phyloP scores from a whole-genome alignment of 2,888 invertebrate species.

The Bimastos eiseni region DNA sequence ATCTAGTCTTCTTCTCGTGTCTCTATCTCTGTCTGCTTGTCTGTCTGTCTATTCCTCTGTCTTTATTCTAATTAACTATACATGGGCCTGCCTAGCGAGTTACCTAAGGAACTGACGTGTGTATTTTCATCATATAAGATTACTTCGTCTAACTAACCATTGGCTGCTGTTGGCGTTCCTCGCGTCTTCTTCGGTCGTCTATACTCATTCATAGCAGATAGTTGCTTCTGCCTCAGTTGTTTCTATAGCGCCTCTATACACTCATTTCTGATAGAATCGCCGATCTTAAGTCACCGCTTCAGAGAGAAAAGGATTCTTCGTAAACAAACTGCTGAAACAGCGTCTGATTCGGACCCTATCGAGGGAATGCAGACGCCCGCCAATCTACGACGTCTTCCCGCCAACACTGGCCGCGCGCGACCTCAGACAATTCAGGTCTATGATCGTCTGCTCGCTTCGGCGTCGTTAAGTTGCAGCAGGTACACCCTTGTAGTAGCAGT shows the following conservation, averaged over 20 bases:
- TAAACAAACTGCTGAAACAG: not conserved
- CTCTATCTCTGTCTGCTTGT: too few relatives aligned
- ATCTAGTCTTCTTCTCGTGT: too few relatives aligned
- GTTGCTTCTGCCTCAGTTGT: too few relatives aligned
- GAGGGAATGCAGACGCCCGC: not conserved
- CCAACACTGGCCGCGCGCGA: not conserved
- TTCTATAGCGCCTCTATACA: not conserved
- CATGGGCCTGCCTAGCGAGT: not conserved
- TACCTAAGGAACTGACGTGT: not conserved
- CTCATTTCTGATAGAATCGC: not conserved
- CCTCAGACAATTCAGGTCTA: not conserved
- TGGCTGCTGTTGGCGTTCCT: not conserved
- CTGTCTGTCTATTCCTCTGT: too few relatives aligned
- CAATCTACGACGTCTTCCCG: not conserved
- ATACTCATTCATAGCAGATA: not conserved
- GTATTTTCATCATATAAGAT: not conserved
- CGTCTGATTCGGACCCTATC: not conserved
- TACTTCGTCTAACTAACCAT: not conserved
- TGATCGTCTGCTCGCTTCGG: not conserved
- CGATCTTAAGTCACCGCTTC: not conserved
- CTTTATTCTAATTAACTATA: not conserved
- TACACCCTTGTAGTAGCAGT: not conserved
- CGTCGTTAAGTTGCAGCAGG: not conserved
- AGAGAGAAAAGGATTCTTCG: not conserved
- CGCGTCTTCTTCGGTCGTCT: not conserved